Evolutionary conservation across 2,797 vertebrate genomes (phyloP), one percentile per base, ranked within the genome.

Genomic region (Premnoplex brunnescens): DNA sequence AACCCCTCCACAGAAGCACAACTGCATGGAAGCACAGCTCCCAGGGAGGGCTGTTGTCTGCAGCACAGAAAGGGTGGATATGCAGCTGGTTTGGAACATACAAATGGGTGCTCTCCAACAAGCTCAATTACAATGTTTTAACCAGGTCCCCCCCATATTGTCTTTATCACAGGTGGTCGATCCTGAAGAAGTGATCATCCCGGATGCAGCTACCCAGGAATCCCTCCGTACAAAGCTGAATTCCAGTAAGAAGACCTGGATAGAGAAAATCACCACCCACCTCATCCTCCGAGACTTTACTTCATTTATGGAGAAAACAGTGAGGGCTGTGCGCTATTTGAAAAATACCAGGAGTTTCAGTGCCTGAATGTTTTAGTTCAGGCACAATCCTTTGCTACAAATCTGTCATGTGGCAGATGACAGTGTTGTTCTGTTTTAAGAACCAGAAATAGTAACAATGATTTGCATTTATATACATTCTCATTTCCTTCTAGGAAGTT

Each of bases 281-380:
- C 95, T 98, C 71, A 98, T 99, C 95, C 97, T 99, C 82, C 86
- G 93, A 36, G 89, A 97, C 20, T 97, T 99, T 60, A 95, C 91
- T 68, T 23, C 73, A 1, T 99, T 99, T 97, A 97, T 99, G 90
- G 87, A 97, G 26, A 97, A 97, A 14, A 92, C 97, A 8, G 93
- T 95, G 85, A 97, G 98, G 59, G 98, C 97, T 0, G 10, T 99
- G 34, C 91, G 94, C 7, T 97, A 87, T 81, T 72, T 97, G 71
- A 96, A 85, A 92, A 91, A 95, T 4, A 89, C 85, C 86, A 91
- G 93, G 95, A 97, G 75, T 88, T 36, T 34, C 63, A 82, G 71
- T 91, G 89, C 22, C 75, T 90, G 73, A 97, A 96, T 82, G 87
- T 67, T 95, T 94, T 88, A 95, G 62, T 95, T 96, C 94, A 80